Evolutionary conservation across 2,888 invertebrate genomes (phyloP), one percentile per base, ranked within the genome.

Genomic region (Cephus pygmeus): DNA sequence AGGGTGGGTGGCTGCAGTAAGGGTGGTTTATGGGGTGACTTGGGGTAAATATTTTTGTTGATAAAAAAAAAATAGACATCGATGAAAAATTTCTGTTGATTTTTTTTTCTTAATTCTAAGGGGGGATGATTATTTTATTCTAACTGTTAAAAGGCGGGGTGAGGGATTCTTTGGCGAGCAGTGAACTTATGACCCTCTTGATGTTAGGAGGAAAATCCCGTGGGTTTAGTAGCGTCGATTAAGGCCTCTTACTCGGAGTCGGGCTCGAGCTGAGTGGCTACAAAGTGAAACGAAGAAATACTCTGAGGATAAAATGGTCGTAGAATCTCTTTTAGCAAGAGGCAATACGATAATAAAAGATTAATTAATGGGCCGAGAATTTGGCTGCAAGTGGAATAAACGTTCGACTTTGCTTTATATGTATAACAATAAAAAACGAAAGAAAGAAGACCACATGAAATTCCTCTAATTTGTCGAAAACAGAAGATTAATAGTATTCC

Each of bases 191-290:
- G 56, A 56, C 56, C 56, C 23, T 56, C 56, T 56, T 56, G 56
- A 56, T 56, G 56, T 56, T 56, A 2, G 23, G 1, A 56, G 23
- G 56, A 71, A 31, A 71, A 71, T 15, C 30, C 12, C 71, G 71
- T 71, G 84, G 84, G 82, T 88, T 87, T 87, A 89, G 86, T 88
- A 85, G 84, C 87, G 85, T 86, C 89, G 88, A 88, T 89, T 90
- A 90, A 87, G 83, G 84, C 85, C 85, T 87, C 86, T 89, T 31
- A 71, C 56, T 56, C 9, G 71, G 71, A 71, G 82, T 83, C 82
- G 82, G 80, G 83, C 82, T 81, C 82, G 81, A 79, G 83, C 73
- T 83, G 84, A 87, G 75, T 75, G 77, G 77, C 75, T 77, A 71
- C 77, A 75, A 75, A 77, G 77, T 77, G 75, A 77, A 77, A 77